Base-by-base conservation (phyloP, 2,113 vertebrate genomes). In the Rhinoptilus africanus region DNA sequence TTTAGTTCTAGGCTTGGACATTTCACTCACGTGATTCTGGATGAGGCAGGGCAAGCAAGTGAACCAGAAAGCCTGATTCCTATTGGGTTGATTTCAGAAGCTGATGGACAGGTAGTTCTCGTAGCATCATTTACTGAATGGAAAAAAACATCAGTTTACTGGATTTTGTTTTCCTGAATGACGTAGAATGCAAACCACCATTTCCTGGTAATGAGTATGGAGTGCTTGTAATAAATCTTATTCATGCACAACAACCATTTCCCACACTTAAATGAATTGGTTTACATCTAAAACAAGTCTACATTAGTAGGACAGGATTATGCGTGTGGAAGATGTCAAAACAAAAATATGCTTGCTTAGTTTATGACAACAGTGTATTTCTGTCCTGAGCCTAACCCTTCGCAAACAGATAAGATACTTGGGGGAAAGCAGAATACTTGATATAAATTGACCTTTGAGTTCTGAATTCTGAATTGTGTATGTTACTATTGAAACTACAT, bases 51-150 rank as follows among this genome's bases (percentile, higher is more conserved):
- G 14, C 99, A 99, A 97, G 99, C 99, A 45, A 99, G 97, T 50
- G 99, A 99, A 94, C 99, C 99, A 0, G 99, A 99, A 92, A 98
- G 98, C 93, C 97, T 99, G 35, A 99, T 99, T 71, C 99, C 99
- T 9, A 60, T 99, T 64, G 98, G 98, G 24, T 88, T 99, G 56
- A 68, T 99, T n/a, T 99, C 99, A 1, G 99, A 99, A 87, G 78
- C 85, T 79, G 98, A 97, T 35, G 99, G 99, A 81, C 99, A 99
- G 99, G 99, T 99, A 80, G 27, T 92, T 74, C 26, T 48, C 6
- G 63, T 74, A 57, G 13, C 3, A 43, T 82, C 17, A 7, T 47
- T 85, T 84, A 41, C 45, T 77, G 43, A 89, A 83, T 78, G 20
- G 20, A 28, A 67, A 20, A 57, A 82, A 12, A 3, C 8, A 43